Evolutionary conservation across 1,140 invertebrate genomes (phyloP).

Genomic region (Drosophila bifasciata): DNA sequence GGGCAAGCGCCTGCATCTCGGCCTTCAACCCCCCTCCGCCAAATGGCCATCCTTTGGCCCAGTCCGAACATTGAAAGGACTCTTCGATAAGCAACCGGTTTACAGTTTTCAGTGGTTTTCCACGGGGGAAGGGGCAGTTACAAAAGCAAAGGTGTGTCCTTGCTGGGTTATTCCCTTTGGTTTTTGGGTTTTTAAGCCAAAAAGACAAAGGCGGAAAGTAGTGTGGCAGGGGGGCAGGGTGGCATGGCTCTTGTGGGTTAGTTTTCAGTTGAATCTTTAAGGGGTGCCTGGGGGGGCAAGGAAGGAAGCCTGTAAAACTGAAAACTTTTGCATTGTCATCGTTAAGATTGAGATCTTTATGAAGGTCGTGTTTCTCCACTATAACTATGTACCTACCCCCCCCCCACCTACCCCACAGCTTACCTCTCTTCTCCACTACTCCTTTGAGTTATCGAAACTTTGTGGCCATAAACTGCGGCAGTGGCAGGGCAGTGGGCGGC

Average conservation of each 20-base stretch:
- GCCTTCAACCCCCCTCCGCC: constrained; percentile 35
- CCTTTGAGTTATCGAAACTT: constrained; percentile 52
- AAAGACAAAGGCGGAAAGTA: constrained; percentile 59
- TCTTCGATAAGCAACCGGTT: constrained; percentile 68
- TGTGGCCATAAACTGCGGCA: constrained; percentile 64
- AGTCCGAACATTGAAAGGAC: constrained; percentile 57
- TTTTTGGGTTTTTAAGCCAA: constrained; percentile 67
- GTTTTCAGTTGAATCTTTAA: constrained; percentile 40
- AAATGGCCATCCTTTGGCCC: constrained; percentile 6
- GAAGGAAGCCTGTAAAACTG: constrained; percentile 11
- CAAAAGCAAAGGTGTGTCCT: constrained; percentile 5
- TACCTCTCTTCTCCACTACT: too few species aligned
- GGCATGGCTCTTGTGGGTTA: too few species aligned
- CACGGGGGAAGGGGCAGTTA: too few species aligned
- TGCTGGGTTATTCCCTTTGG: constrained; percentile 24
- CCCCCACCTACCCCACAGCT: too few species aligned
- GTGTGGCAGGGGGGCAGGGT: constrained; percentile 9
- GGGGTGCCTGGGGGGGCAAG: constrained; percentile 4
- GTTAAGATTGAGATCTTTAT: constrained; percentile 82
- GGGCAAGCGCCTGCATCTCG: constrained; percentile 60
- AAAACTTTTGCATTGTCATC: constrained; percentile 79
- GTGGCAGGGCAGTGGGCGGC: too few species aligned
- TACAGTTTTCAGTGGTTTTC: neutral
- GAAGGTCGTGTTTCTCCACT: constrained; percentile 62
- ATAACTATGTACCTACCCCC: neutral